Base-by-base conservation (phyloP, 2,797 vertebrate genomes). In the Enteromius fasciolatus region DNA sequence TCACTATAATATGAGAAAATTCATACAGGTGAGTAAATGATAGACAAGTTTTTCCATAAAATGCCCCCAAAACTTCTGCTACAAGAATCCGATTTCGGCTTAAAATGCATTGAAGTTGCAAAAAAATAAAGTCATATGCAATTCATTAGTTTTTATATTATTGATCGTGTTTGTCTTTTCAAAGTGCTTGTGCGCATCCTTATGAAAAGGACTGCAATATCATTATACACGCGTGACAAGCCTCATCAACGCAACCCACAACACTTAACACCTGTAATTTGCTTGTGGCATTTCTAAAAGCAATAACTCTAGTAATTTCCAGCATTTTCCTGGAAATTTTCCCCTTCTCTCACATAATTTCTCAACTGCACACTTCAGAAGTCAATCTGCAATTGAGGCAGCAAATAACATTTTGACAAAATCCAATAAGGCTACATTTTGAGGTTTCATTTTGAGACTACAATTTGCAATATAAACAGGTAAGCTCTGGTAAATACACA, bases 391-490 rank as follows among this genome's bases (percentile, higher is more conserved):
- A 74, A 41, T 25, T 25, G 57, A 64, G 59, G 80, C n/a, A 52
- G 46, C 36, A 66, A 81, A 81, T 75, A 74, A 41, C 70, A 36
- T 14, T 78, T 76, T 20, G 44, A 41, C 46, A 41, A 73, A 81
- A 74, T 73, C 57, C 15, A 73, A 81, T 81, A 75, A 52, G 61
- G 31, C 59, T 73, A 33, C 52, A 25, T 73, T 69, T 63, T 63
- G 59, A 77, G 76, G 61, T 77, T 78, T 54, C n/a, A 18, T 52
- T 67, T 67, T 41, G n/a, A 81, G 66, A 75, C 33, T 73, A 41
- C 46, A 73, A 81, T 81, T 81, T 64, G 59, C 23, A 41, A 75
- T 18, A 61, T 64, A 81, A 75, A 75, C 44, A 81, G 46, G 44
- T 52, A 66, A 52, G 20, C 68, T 44, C 18, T 6, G 1, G 15